phyloP scores from a whole-genome alignment of 2,888 invertebrate genomes.

The Meteorus colon region DNA sequence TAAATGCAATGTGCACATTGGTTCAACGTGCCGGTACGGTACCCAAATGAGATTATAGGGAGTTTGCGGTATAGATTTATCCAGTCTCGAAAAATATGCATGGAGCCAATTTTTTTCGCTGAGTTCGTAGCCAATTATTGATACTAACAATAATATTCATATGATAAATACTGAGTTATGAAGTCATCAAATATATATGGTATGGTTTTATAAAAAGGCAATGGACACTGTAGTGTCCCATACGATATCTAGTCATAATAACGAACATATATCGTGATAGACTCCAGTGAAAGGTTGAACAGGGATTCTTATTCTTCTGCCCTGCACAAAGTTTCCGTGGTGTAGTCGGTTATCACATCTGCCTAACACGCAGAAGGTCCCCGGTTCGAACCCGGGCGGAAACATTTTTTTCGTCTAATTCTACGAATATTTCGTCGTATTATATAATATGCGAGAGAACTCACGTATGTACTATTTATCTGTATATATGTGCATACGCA shows the following conservation, averaged over 20 bases:
- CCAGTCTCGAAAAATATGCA: constrained; percentile 3
- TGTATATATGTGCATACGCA: neutral
- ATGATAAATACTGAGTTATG: too few relatives aligned
- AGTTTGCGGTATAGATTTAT: constrained; percentile 35
- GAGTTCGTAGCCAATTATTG: too few relatives aligned
- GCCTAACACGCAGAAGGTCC: constrained; percentile 84
- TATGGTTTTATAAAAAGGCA: too few relatives aligned
- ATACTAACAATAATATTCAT: too few relatives aligned
- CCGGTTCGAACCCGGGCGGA: constrained; percentile 59
- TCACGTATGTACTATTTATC: neutral
- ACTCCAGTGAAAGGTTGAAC: too few relatives aligned
- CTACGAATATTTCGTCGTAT: neutral
- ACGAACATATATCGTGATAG: too few relatives aligned
- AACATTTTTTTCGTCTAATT: neutral
- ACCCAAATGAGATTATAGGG: constrained; percentile 34
- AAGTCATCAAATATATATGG: too few relatives aligned
- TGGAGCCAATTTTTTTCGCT: constrained; percentile 21
- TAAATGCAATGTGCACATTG: neutral
- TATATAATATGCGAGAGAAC: neutral
- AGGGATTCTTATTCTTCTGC: too few relatives aligned
- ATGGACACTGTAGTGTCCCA: too few relatives aligned
- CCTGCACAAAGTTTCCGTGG: neutral
- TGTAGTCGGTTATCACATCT: constrained; percentile 81
- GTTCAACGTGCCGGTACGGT: constrained; percentile 13
- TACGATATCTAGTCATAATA: too few relatives aligned